Conservation (phyloP, 2,797 vertebrate genomes). For the Loris lydekkerianus region DNA sequence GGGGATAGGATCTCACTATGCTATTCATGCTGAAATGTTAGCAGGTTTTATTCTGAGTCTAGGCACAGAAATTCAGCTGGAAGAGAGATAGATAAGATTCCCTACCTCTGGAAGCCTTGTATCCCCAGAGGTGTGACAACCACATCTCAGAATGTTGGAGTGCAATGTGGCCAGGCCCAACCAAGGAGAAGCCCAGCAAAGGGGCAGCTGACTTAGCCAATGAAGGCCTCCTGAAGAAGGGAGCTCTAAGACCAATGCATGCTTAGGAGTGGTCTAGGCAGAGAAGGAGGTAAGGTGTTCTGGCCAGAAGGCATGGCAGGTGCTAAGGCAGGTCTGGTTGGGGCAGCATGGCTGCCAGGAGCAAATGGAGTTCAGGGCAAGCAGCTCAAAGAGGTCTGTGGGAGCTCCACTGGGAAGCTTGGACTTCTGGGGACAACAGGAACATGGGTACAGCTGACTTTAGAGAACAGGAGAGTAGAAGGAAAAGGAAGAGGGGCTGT, state of each 20-base stretch:
- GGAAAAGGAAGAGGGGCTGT: neutral
- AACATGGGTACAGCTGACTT: neutral
- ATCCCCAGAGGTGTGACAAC: neutral
- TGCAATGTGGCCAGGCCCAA: neutral
- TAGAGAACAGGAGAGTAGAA: neutral
- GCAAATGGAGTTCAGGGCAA: rapidly evolving
- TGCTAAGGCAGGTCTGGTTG: neutral
- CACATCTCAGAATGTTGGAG: neutral
- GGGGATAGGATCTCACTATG: neutral
- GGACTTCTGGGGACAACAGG: neutral
- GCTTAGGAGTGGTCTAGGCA: neutral
- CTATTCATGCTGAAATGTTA: neutral
- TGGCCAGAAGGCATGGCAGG: neutral
- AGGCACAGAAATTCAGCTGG: neutral
- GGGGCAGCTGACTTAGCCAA: neutral
- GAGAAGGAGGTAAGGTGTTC: neutral
- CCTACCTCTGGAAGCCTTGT: neutral
- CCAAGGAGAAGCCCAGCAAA: neutral
- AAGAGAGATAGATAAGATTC: neutral
- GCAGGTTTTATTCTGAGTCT: neutral
- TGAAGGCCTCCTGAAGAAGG: neutral
- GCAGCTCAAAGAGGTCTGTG: neutral
- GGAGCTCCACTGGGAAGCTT: neutral
- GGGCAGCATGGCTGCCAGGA: too few species aligned
- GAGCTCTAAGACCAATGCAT: neutral